phyloP scores from a whole-genome alignment of 2,888 invertebrate genomes.

The Mythimna albipuncta region DNA sequence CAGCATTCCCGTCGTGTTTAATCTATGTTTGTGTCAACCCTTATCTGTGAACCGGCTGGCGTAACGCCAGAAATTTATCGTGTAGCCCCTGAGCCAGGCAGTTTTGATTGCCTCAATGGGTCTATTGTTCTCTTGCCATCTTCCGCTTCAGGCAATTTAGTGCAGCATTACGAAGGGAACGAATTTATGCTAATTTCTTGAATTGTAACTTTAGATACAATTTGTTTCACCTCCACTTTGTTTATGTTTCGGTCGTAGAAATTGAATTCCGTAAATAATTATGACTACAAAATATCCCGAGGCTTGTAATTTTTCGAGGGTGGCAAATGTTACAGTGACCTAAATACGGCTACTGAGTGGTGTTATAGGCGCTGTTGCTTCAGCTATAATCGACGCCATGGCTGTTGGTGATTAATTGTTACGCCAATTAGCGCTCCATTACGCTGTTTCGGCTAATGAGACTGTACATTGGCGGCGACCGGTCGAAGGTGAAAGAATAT shows the following conservation, averaged over 20 bases:
- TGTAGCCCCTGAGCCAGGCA: slow-evolving; percentile 73
- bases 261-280: slow-evolving; percentile 36
- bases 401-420: slow-evolving; percentile 58
- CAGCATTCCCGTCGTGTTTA: slow-evolving; percentile 55
- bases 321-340: slow-evolving; percentile 49
- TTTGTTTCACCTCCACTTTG: slow-evolving; percentile 46
- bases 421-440: slow-evolving; percentile 59
- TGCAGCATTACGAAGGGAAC: slow-evolving; percentile 57
- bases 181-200: slow-evolving; percentile 65
- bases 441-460: slow-evolving; percentile 47
- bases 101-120: slow-evolving; percentile 78
- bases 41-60: slow-evolving; percentile 74
- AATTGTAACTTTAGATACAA: slow-evolving; percentile 59
- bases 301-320: slow-evolving; percentile 40
- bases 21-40: slow-evolving; percentile 66
- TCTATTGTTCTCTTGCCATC: slow-evolving; percentile 72
- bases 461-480: slow-evolving; percentile 17
- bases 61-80: slow-evolving; percentile 74
- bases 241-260: slow-evolving; percentile 33
- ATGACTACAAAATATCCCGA: slow-evolving; percentile 10
- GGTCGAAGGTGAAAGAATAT: slow-evolving; percentile 9
- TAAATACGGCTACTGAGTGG: slow-evolving; percentile 34
- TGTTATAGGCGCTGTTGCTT: slow-evolving; percentile 38
- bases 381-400: slow-evolving; percentile 43
- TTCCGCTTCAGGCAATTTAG: slow-evolving; percentile 65